Conservation (phyloP, 2,888 invertebrate species). For the Parnassius mnemosyne region DNA sequence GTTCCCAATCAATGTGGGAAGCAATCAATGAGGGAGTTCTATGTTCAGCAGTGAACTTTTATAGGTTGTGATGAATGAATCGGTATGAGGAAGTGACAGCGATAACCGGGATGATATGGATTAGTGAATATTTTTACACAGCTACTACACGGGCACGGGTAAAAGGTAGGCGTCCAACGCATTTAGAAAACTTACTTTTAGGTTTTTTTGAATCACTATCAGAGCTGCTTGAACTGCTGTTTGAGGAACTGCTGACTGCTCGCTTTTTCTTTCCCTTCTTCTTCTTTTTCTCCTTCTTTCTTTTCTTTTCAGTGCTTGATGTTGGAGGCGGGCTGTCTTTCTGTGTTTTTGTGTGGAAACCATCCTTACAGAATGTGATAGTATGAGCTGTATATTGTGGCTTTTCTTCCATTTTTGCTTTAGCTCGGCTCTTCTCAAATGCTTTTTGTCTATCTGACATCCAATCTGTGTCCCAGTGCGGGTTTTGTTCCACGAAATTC, state of each 20-base stretch:
- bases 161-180: no score
- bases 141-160: no score
- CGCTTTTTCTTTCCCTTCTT: slow-evolving; percentile 76
- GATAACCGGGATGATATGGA: no score
- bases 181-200: slow-evolving; percentile 54
- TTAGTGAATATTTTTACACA: no score
- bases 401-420: slow-evolving; percentile 49
- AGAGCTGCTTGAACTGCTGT: slow-evolving; percentile 52
- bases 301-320: slow-evolving; percentile 56
- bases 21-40: no score
- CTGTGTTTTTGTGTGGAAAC: slow-evolving; percentile 62
- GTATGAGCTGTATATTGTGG: slow-evolving; percentile 68
- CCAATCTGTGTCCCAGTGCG: slow-evolving; percentile 94
- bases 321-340: slow-evolving; percentile 41
- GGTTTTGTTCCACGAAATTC: slow-evolving; percentile 91
- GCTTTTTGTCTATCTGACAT: slow-evolving; percentile 89
- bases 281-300: slow-evolving; percentile 77
- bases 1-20: no score
- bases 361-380: slow-evolving; percentile 72
- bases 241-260: slow-evolving; percentile 43
- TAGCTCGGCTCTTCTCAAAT: slow-evolving; percentile 72
- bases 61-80: no score
- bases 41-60: no score
- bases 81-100: no score
- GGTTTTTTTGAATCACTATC: slow-evolving; percentile 79